These are phyloP conservation scores for Popillia japonica DNA, from an alignment of 1,140 invertebrate species.

Conservation along the genomic window DNA sequence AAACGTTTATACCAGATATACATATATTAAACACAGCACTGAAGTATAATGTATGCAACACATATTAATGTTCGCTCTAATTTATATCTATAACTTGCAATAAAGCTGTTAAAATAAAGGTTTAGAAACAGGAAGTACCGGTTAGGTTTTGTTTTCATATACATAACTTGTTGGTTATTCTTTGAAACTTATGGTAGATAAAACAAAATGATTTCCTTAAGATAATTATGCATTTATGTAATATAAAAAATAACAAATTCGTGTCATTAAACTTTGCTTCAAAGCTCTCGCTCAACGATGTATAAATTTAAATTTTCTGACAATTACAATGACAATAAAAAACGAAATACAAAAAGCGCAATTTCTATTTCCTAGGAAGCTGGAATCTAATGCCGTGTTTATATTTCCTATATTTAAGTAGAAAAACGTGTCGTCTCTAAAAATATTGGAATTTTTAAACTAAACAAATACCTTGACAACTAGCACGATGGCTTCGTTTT, in stretches of 20 bases:
- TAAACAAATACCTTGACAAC: not conserved
- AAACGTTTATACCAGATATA: not conserved
- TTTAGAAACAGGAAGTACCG: not conserved
- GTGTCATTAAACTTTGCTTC: not conserved
- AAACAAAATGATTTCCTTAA: constrained; percentile 4
- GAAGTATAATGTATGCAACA: not conserved
- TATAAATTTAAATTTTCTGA: not conserved
- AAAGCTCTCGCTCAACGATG: not conserved
- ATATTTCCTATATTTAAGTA: not conserved
- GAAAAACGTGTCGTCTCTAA: not conserved
- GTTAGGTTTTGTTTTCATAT: not conserved
- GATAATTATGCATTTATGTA: not conserved
- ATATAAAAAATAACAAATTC: not conserved
- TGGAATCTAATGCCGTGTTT: not conserved
- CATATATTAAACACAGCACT: not conserved
- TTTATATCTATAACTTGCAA: not conserved
- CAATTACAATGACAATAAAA: not conserved
- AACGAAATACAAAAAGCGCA: not conserved
- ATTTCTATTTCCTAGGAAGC: constrained; percentile 10
- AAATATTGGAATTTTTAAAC: not conserved
- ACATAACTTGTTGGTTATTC: not conserved
- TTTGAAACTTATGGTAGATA: constrained; percentile 8
- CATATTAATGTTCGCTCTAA: not conserved
- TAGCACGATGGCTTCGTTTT: not conserved
- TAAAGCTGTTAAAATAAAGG: not conserved